A percentile compares a stretch with the other conserved stretches of the same genome.
phyloP scores from a whole-genome alignment of 1,140 invertebrate species.

The Aphelenchoides besseyi region DNA sequence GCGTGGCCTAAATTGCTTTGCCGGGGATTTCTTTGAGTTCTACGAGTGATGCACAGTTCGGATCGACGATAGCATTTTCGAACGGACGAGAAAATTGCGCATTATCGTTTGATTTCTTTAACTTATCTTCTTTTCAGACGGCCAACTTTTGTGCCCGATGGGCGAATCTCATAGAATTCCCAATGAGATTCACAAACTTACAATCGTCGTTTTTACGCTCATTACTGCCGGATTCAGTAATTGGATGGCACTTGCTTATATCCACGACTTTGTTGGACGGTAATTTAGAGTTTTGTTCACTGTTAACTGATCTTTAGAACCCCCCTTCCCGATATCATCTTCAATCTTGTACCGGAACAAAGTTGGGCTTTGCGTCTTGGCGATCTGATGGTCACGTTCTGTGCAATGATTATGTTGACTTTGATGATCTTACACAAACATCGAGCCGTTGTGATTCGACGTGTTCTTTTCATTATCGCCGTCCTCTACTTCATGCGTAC shows the following conservation, averaged over 20 bases:
- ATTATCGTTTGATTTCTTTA: constrained; percentile 3
- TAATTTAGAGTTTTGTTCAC: constrained; percentile 24
- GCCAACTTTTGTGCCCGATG: constrained; percentile 19
- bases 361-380: constrained; percentile 53
- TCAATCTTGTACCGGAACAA: constrained; percentile 52
- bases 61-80: too few species aligned
- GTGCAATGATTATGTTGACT: constrained; percentile 38
- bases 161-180: constrained; percentile 27
- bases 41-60: too few species aligned
- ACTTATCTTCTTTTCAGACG: constrained; percentile 14
- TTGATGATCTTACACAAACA: constrained; percentile 56
- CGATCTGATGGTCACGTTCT: constrained; percentile 52
- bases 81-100: too few species aligned
- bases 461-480: constrained; percentile 53
- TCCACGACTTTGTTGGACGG: constrained; percentile 60
- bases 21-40: too few species aligned
- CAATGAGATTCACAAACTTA: constrained; percentile 38
- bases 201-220: constrained; percentile 25
- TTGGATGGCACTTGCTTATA: constrained; percentile 58
- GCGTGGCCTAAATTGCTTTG: too few species aligned
- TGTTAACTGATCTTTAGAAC: constrained; percentile 11
- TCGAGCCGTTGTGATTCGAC: constrained; percentile 41
- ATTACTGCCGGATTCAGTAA: constrained; percentile 54
- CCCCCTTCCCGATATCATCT: constrained; percentile 56
- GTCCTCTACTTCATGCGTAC: constrained; percentile 50